A percentile compares a stretch with the other conserved stretches of the same genome.
These are phyloP conservation scores for Parauchenoglanis ngamensis DNA, from an alignment of 2,797 vertebrate genomes.

Conservation along the genomic window DNA sequence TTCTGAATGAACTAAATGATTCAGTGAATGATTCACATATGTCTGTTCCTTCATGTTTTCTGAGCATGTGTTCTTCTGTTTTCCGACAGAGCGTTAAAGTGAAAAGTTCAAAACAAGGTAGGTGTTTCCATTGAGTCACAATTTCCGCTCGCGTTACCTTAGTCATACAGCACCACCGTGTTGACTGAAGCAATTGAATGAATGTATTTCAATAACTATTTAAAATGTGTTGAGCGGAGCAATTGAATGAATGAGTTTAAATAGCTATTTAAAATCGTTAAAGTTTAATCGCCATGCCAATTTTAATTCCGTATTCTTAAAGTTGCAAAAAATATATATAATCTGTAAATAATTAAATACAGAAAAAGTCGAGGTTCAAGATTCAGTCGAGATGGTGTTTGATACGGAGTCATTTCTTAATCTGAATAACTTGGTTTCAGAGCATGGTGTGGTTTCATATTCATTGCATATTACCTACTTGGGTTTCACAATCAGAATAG, in stretches of 20 bases:
- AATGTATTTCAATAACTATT: background rate
- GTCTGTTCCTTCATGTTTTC: constrained; percentile 14
- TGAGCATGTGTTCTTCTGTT: constrained; percentile 33
- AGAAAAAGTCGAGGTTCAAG: no score
- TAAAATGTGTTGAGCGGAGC: background rate
- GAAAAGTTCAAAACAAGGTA: constrained; percentile 70
- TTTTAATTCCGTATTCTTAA: background rate
- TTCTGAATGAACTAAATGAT: background rate
- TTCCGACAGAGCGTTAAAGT: constrained; percentile 71
- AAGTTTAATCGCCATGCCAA: no score
- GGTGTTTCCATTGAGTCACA: constrained; percentile 39
- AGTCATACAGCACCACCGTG: background rate
- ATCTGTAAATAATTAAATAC: background rate
- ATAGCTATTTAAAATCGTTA: no score
- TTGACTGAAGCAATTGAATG: background rate
- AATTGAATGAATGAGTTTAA: background rate
- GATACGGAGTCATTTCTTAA: background rate
- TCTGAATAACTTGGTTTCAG: background rate
- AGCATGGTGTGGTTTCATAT: background rate
- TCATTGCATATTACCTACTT: background rate
- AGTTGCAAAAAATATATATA: background rate
- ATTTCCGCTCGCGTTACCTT: background rate
- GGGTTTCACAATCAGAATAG: background rate
- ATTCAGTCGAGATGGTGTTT: no score
- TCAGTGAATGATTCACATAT: constrained; percentile 39